A percentile compares a stretch with the other conserved stretches of the same genome.
phyloP scores from a whole-genome alignment of 2,888 invertebrate genomes.

The Nymphalis polychloros region DNA sequence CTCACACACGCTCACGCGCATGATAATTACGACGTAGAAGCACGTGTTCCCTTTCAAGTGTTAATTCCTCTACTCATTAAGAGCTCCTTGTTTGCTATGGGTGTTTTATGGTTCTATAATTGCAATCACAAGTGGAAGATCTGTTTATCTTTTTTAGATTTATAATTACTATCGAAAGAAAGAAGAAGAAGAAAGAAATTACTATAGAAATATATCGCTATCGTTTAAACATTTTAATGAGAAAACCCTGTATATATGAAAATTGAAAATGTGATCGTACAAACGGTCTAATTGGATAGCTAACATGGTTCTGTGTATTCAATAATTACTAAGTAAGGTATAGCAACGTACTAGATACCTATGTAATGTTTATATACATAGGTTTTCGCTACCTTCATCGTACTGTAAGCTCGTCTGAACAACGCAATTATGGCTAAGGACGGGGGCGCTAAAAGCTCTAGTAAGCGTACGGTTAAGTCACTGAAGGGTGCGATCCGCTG shows the following conservation, averaged over 20 bases:
- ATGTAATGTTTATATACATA: constrained; percentile 11
- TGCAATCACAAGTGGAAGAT: constrained; percentile 14
- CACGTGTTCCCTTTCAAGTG: constrained; percentile 43
- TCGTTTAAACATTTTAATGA: not conserved
- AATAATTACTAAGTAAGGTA: constrained; percentile 15
- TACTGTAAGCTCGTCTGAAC: constrained; percentile 32
- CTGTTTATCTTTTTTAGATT: not conserved
- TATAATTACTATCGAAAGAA: no score
- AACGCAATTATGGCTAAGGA: constrained; percentile 32
- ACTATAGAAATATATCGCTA: no score
- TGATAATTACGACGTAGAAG: constrained; percentile 42
- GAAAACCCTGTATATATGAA: not conserved
- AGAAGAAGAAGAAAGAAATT: no score
- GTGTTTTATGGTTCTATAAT: constrained; percentile 21
- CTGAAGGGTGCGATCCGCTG: constrained; percentile 9
- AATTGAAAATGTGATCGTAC: not conserved
- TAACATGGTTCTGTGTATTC: constrained; percentile 11
- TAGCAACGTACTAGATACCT: constrained; percentile 16
- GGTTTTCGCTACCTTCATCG: constrained; percentile 19
- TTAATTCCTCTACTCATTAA: constrained; percentile 34
- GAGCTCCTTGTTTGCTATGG: constrained; percentile 30
- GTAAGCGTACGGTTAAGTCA: constrained; percentile 16
- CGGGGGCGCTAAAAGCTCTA: constrained; percentile 29
- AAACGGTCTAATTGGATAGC: constrained; percentile 18
- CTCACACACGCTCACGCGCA: constrained; percentile 33